phyloP scores from a whole-genome alignment of 2,797 vertebrate genomes.

The Phataginus tricuspis region DNA sequence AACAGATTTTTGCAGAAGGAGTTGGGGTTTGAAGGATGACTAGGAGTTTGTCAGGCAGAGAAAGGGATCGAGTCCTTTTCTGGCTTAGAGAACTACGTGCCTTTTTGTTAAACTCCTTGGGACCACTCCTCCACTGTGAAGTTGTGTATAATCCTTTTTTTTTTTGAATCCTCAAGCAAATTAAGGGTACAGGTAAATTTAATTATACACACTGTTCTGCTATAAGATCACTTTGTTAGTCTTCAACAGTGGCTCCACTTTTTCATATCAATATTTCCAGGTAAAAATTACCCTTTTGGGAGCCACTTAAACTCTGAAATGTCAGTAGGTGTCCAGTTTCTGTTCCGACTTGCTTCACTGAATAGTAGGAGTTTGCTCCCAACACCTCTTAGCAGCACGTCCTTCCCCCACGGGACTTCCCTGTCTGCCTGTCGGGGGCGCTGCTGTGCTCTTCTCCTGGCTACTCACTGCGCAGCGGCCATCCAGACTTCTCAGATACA shows the following conservation, averaged over 20 bases:
- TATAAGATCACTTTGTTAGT: not conserved
- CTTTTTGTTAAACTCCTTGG: not conserved
- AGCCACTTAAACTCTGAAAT: not conserved
- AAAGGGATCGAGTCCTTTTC: not conserved
- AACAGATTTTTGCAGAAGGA: not conserved
- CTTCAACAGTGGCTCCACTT: not conserved
- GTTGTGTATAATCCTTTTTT: not conserved
- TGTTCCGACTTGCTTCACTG: not conserved
- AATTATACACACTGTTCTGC: not conserved
- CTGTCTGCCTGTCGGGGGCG: not conserved
- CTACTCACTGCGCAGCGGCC: not conserved
- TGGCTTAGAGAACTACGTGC: not conserved
- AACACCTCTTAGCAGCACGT: fast-evolving
- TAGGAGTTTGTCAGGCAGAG: not conserved
- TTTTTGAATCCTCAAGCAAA: not conserved
- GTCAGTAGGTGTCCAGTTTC: not conserved
- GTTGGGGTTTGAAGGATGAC: not conserved
- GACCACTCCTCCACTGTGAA: not conserved
- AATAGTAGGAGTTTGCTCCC: not conserved
- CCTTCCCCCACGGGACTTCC: not conserved
- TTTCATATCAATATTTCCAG: not conserved
- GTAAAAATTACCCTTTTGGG: not conserved
- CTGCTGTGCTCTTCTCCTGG: not conserved
- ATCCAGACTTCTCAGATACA: not conserved
- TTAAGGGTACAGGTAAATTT: not conserved